Conservation (phyloP, 30 jellyfish, hydroid and myxozoan species). For the Chironex yamaguchii region DNA sequence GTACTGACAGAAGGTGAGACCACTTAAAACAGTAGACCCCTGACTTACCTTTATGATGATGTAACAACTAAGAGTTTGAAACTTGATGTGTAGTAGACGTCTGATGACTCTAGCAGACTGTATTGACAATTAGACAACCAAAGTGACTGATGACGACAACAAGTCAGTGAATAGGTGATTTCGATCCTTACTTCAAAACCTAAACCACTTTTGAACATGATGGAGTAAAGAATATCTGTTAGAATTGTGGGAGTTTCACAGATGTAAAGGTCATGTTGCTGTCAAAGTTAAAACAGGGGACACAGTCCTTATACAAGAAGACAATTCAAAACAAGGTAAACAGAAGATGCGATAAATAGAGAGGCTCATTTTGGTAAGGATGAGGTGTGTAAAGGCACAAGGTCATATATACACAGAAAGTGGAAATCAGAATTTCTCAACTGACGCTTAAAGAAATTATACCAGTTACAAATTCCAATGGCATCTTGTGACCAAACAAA, state of each 20-base stretch:
- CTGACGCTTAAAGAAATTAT: background rate
- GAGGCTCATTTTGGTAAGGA: background rate
- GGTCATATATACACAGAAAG: background rate
- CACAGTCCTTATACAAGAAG: constrained; percentile 4
- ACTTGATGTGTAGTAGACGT: constrained; percentile 16
- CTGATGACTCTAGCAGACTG: constrained; percentile 9
- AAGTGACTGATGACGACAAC: background rate
- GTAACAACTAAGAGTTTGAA: constrained; percentile 15
- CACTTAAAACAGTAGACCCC: constrained; percentile 13
- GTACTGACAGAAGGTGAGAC: constrained; percentile 29
- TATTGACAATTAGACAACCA: background rate
- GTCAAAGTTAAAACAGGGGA: too few species aligned
- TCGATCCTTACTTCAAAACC: background rate
- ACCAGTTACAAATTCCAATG: background rate
- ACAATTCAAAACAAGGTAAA: background rate
- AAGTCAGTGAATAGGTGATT: background rate
- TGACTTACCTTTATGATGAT: constrained; percentile 20
- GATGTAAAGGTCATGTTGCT: too few species aligned
- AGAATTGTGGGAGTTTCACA: constrained; percentile 33
- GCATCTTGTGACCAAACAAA: too few species aligned
- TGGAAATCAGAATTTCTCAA: background rate
- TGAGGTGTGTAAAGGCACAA: background rate
- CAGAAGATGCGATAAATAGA: background rate
- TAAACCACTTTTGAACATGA: constrained; percentile 13
- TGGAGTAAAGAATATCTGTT: constrained; percentile 42